Conservation (phyloP, 2,888 invertebrate species). For the Platycheirus albimanus region DNA sequence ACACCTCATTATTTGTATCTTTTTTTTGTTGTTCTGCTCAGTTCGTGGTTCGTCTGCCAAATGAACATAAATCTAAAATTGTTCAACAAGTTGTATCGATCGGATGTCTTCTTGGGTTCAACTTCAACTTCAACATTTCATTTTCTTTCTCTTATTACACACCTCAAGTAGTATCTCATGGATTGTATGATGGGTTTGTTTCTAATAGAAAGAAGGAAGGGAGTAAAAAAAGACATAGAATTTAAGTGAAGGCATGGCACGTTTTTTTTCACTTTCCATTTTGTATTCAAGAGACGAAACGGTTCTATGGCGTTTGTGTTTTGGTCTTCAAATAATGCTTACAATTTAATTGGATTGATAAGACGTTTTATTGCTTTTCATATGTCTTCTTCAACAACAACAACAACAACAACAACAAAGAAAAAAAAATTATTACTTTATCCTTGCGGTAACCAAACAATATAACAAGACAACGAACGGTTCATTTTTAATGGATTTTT, state of each 20-base stretch:
- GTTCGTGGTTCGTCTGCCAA: conserved; percentile 27
- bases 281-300: conserved; percentile 53
- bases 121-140: conserved; percentile 28
- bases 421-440: conserved; percentile 2
- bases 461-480: too few species aligned
- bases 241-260: conserved; percentile 35
- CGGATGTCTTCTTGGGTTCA: conserved; percentile 8
- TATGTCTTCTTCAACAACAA: not conserved
- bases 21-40: conserved; percentile 15
- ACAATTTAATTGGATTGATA: conserved; percentile 63
- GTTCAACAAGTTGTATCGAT: conserved; percentile 67
- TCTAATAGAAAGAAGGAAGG: too few species aligned
- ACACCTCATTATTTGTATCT: conserved; percentile 57
- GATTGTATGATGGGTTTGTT: too few species aligned
- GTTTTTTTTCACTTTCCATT: conserved; percentile 42
- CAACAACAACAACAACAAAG: too few species aligned
- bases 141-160: conserved; percentile 31
- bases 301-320: conserved; percentile 33
- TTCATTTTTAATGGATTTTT: not conserved
- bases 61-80: conserved; percentile 65
- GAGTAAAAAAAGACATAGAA: not conserved
- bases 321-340: conserved; percentile 36
- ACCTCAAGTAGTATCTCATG: not conserved
- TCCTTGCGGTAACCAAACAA: not conserved
- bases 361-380: conserved; percentile 34